These are phyloP conservation scores for Oegoconia quadripuncta DNA, from an alignment of 2,888 invertebrate species.

Conservation along the genomic window DNA sequence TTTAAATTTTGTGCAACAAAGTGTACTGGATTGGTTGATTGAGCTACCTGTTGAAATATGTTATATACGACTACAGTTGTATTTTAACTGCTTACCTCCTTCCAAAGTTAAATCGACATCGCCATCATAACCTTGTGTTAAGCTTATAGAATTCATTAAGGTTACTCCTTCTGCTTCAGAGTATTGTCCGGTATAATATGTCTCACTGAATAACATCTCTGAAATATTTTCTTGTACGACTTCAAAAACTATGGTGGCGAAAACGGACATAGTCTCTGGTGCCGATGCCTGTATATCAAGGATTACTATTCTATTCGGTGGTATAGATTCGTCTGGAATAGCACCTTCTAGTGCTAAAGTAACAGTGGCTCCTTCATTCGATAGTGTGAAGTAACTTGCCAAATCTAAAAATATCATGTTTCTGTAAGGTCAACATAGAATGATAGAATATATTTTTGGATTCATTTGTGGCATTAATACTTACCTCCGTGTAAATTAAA, in stretches of 20 bases:
- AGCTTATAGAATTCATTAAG: slow-evolving; percentile 24
- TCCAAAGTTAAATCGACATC: slow-evolving; percentile 28
- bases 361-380: slow-evolving; percentile 14
- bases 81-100: too few species aligned
- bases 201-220: background rate
- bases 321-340: slow-evolving; percentile 22
- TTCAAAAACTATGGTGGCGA: slow-evolving; percentile 5
- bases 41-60: too few species aligned
- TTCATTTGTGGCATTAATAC: slow-evolving; percentile 29
- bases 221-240: background rate
- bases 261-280: slow-evolving; percentile 15
- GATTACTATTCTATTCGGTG: slow-evolving; percentile 21
- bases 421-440: too few species aligned
- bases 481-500: slow-evolving; percentile 26
- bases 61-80: too few species aligned
- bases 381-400: slow-evolving; percentile 10
- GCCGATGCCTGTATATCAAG: slow-evolving; percentile 25
- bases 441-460: too few species aligned
- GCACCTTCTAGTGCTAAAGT: slow-evolving; percentile 12
- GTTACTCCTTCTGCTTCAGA: slow-evolving; percentile 21
- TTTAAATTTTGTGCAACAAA: too few species aligned
- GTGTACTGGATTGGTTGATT: too few species aligned
- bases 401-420: slow-evolving; percentile 18
- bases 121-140: slow-evolving; percentile 28
- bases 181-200: slow-evolving; percentile 34